phyloP scores from a whole-genome alignment of 2,888 invertebrate genomes.

The Tuberolachnus salignus region DNA sequence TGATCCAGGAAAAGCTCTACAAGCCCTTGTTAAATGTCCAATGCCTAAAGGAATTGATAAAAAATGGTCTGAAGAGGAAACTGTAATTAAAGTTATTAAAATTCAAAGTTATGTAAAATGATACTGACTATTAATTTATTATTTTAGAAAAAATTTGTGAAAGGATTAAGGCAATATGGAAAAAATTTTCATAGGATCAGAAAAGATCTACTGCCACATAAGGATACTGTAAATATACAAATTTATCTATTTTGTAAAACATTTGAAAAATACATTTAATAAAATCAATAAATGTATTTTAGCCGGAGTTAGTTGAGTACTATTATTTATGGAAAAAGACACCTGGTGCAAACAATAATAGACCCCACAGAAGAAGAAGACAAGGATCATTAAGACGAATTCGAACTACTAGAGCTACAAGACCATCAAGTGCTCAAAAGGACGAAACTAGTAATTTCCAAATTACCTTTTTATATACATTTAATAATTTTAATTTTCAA shows the following conservation, averaged over 20 bases:
- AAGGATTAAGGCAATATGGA: constrained; percentile 96
- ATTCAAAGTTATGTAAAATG: neutral
- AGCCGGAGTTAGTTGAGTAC: constrained; percentile 96
- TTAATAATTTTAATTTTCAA: no score
- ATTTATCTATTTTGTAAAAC: constrained; percentile 10
- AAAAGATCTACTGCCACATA: constrained; percentile 94
- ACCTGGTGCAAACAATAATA: constrained; percentile 93
- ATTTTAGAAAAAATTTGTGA: constrained; percentile 88
- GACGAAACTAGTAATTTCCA: constrained; percentile 67
- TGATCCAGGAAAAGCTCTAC: constrained; percentile 93
- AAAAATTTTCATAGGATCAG: constrained; percentile 98
- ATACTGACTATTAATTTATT: constrained; percentile 32
- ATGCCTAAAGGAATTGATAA: constrained; percentile 96
- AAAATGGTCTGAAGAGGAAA: constrained; percentile 98
- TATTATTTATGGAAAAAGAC: constrained; percentile 99
- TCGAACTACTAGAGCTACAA: constrained; percentile 84
- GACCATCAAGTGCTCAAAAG: constrained; percentile 74
- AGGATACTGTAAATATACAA: constrained; percentile 80
- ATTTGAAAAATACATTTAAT: constrained; percentile 28
- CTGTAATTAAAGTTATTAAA: constrained; percentile 64
- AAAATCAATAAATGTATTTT: constrained; percentile 57
- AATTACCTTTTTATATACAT: neutral
- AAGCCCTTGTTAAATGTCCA: constrained; percentile 95
- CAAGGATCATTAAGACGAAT: constrained; percentile 87
- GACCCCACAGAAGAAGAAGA: constrained; percentile 87